Conservation (phyloP, 2,113 vertebrate species). For the Passer montanus region DNA sequence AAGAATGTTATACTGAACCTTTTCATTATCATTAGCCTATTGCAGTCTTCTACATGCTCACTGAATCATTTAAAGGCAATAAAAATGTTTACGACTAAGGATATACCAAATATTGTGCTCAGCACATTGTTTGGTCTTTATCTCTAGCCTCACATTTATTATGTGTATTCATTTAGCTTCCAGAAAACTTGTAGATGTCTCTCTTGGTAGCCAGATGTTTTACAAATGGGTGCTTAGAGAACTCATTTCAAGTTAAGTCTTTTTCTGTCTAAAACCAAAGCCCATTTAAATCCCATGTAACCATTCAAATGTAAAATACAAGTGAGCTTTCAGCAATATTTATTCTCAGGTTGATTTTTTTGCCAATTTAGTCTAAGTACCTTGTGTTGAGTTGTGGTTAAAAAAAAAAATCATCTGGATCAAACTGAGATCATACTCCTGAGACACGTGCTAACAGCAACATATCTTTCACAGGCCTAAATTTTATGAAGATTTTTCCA, state of each 20-base stretch:
- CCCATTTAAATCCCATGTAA: conserved; percentile 4
- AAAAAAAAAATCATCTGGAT: neutral
- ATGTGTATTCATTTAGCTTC: neutral
- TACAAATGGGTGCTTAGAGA: neutral
- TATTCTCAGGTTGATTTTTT: neutral
- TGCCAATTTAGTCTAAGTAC: neutral
- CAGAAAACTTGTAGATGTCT: neutral
- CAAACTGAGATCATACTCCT: neutral
- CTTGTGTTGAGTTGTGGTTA: neutral
- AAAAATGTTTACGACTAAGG: neutral
- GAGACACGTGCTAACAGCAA: neutral
- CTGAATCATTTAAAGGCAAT: neutral
- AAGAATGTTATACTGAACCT: neutral
- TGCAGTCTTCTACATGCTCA: neutral
- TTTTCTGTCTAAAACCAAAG: neutral
- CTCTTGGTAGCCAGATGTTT: conserved; percentile 7
- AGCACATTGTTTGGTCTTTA: neutral
- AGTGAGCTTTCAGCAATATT: neutral
- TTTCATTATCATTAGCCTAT: neutral
- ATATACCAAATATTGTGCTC: neutral
- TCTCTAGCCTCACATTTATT: neutral
- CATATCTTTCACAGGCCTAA: neutral
- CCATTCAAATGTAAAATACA: neutral
- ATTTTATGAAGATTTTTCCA: neutral
- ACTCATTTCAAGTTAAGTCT: neutral